A percentile compares a stretch with the other conserved stretches of the same genome.
Conservation (phyloP, 2,113 vertebrate species). For the Numida meleagris region DNA sequence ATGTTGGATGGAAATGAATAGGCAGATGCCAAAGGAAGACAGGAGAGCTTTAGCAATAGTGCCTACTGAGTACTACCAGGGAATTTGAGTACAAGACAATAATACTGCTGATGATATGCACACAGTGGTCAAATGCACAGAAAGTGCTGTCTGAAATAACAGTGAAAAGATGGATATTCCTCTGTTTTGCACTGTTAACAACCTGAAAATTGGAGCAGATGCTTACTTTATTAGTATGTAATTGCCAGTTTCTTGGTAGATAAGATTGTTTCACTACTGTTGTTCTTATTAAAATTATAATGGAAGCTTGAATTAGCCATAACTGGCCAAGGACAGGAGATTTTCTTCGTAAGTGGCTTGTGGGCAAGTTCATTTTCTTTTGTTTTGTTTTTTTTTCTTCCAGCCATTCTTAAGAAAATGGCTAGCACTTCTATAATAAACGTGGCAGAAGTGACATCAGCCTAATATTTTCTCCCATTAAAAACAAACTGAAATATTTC, state of each 20-base stretch:
- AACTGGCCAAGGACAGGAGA: not conserved
- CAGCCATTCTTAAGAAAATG: not conserved
- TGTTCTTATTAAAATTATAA: not conserved
- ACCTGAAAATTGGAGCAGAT: not conserved
- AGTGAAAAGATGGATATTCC: not conserved
- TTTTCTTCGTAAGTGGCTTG: not conserved
- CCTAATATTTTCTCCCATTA: not conserved
- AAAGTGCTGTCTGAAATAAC: not conserved
- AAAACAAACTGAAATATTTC: rapidly evolving
- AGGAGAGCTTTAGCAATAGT: not conserved
- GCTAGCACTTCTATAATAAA: not conserved
- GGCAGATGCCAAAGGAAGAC: not conserved
- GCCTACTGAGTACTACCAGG: rapidly evolving
- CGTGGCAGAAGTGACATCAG: not conserved
- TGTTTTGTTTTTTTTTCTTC: not conserved
- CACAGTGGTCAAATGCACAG: not conserved
- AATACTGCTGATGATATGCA: not conserved
- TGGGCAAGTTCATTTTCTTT: not conserved
- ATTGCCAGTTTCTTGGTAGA: not conserved
- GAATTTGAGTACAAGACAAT: not conserved
- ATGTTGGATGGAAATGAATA: not conserved
- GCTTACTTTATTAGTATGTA: not conserved
- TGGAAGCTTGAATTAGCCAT: not conserved
- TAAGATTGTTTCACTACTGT: not conserved
- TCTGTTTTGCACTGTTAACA: not conserved